Evolutionary conservation across 37 sponge, comb jelly and placozoan species (phyloP), one percentile per base, ranked within the genome.

Genomic region (Hormiphora californensis): DNA sequence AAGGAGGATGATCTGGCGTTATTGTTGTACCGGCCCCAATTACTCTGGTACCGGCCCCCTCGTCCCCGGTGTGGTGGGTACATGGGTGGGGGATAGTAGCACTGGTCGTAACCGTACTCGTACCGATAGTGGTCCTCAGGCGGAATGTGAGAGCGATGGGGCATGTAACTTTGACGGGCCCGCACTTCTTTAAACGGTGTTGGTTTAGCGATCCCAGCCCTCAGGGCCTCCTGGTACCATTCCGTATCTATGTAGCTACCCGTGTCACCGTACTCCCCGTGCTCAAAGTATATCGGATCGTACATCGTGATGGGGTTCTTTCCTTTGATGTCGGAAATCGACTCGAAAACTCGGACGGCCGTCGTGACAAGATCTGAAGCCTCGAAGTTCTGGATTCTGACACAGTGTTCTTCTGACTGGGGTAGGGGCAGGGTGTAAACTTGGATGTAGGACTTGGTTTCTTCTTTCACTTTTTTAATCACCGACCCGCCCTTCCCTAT

Each of bases 241-340:
- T 73, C 81, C 21, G 81, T 73, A 17, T 73, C 81, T 7, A 73
- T 73, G 81, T 73, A 73, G 81, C 81, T 73, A 7, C 81, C 81
- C 23, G 81, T 73, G 46, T 73, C 81, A 4, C 81, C 81, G 81
- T 73, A 21, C 46, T 73, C 81, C 2, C 81, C 81, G 46, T 73
- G 81, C 39, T 73, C 38, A 28, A 73, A 73, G 46, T 36, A 73
- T 21, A 73, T 73, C n/a, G 81, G 81, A 17, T 73, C 81, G 44
- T 73, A 73, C 81, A 73, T 73, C 28, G 43, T 73, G 9, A 73
- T 41, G 9, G 81, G 81, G 25, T 27, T 32, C 44, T 40, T 73
- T 8, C 81, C 81, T 33, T 73, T 73, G 81, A 73, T 73, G 25
- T 73, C 81, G 17, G 81, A 43, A 36, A 73, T 73, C 27, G 81